Percentiles rank a stretch among this genome's conserved stretches.
These are phyloP conservation scores for Aplysina aerophoba DNA, from an alignment of 37 sponge, comb jelly and placozoan genomes.

Conservation along the genomic window DNA sequence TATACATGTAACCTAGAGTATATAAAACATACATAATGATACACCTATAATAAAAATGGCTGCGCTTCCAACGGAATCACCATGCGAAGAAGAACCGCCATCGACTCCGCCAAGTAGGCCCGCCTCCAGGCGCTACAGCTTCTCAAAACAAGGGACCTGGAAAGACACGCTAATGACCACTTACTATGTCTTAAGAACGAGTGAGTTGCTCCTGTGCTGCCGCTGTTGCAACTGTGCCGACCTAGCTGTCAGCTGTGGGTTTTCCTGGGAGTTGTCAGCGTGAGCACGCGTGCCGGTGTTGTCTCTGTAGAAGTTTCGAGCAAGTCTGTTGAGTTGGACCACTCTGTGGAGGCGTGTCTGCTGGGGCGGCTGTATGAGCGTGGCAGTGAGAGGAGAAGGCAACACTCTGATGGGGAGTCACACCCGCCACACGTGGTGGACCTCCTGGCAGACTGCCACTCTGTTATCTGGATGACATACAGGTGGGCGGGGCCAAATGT, in stretches of 20 bases:
- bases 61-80: neutral
- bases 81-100: neutral
- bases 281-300: neutral
- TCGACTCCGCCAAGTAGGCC: neutral
- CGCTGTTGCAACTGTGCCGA: too few relatives aligned
- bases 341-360: slow-evolving; percentile 1
- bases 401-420: slow-evolving; percentile 30
- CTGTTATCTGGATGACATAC: slow-evolving; percentile 72
- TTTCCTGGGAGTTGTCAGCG: too few relatives aligned
- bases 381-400: neutral
- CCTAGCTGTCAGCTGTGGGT: too few relatives aligned
- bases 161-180: slow-evolving; percentile 15
- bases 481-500: slow-evolving; percentile 21
- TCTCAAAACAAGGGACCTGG: neutral
- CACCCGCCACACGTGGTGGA: slow-evolving; percentile 63
- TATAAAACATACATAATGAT: too few relatives aligned
- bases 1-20: too few relatives aligned
- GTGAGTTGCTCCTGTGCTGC: neutral
- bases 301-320: neutral
- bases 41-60: neutral
- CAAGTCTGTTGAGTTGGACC: slow-evolving; percentile 31
- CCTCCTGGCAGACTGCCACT: slow-evolving; percentile 68
- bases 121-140: neutral
- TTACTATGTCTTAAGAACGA: neutral
- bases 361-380: neutral